Conservation (phyloP, 2,888 invertebrate species). For the Cephonodes hylas region DNA sequence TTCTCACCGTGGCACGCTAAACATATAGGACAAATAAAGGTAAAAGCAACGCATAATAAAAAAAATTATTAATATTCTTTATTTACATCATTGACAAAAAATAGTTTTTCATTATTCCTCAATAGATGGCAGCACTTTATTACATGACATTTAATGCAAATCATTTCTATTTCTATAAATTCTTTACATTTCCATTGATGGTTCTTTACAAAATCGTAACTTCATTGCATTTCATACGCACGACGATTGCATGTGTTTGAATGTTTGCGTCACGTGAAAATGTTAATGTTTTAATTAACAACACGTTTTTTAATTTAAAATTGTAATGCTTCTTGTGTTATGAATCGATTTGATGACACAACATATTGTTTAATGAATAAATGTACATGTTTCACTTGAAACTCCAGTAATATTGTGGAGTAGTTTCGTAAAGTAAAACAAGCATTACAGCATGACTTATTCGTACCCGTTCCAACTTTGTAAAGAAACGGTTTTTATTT, state of each 20-base stretch:
- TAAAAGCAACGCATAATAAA: conserved; percentile 37
- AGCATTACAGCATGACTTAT: too few relatives aligned
- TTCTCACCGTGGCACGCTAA: conserved; percentile 94
- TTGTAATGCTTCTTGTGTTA: not conserved
- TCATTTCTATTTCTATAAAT: not conserved
- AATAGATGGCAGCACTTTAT: not conserved
- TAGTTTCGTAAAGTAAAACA: too few relatives aligned
- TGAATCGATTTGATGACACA: not conserved
- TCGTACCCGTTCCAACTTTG: too few relatives aligned
- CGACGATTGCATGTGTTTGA: not conserved
- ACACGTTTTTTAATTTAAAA: not conserved
- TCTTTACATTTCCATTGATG: not conserved
- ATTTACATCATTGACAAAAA: not conserved
- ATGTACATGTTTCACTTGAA: not conserved
- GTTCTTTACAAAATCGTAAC: not conserved
- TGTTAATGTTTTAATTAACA: not conserved
- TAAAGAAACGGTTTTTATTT: too few relatives aligned
- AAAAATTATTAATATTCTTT: too few relatives aligned
- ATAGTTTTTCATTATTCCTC: not conserved
- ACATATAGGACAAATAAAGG: conserved; percentile 89
- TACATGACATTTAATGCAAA: not conserved
- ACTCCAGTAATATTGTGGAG: too few relatives aligned
- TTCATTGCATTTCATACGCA: not conserved
- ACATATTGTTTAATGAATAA: not conserved
- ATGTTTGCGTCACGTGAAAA: not conserved